Conservation (phyloP, 2,797 vertebrate genomes). For the Amniataba percoides region DNA sequence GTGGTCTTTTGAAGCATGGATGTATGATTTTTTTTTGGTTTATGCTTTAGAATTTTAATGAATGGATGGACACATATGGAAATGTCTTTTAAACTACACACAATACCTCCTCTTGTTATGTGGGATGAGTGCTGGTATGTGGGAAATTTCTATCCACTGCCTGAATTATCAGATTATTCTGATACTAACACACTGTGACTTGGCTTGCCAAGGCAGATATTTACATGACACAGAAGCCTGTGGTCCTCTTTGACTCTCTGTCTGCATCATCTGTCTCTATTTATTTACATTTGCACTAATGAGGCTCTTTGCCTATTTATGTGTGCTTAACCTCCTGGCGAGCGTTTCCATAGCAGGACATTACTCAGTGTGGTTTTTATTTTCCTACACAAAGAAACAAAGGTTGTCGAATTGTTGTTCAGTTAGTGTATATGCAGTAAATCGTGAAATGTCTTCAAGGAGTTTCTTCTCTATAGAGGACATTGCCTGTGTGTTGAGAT, state of each 20-base stretch:
- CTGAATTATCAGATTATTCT: slow-evolving; percentile 27
- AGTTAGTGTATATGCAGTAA: neutral
- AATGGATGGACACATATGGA: neutral
- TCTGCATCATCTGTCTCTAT: slow-evolving; percentile 49
- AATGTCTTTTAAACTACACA: neutral
- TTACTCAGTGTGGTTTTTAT: slow-evolving; percentile 25
- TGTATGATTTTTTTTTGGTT: neutral
- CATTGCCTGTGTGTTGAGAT: no score
- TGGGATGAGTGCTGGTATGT: neutral
- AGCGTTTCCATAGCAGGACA: slow-evolving; percentile 30
- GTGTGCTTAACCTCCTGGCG: slow-evolving; percentile 54
- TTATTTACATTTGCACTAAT: slow-evolving; percentile 66
- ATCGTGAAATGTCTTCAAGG: no score
- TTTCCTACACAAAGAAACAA: slow-evolving; percentile 14
- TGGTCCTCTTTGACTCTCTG: slow-evolving; percentile 28
- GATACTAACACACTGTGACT: slow-evolving; percentile 42
- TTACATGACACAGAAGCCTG: slow-evolving; percentile 43
- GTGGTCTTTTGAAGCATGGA: neutral
- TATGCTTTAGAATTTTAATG: neutral
- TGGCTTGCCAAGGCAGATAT: slow-evolving; percentile 40
- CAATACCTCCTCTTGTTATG: neutral
- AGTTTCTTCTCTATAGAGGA: no score
- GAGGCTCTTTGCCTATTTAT: slow-evolving; percentile 44
- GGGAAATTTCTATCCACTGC: neutral
- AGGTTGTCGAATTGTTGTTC: neutral